phyloP scores from a whole-genome alignment of 2,797 vertebrate genomes.

The Smutsia temminckii region DNA sequence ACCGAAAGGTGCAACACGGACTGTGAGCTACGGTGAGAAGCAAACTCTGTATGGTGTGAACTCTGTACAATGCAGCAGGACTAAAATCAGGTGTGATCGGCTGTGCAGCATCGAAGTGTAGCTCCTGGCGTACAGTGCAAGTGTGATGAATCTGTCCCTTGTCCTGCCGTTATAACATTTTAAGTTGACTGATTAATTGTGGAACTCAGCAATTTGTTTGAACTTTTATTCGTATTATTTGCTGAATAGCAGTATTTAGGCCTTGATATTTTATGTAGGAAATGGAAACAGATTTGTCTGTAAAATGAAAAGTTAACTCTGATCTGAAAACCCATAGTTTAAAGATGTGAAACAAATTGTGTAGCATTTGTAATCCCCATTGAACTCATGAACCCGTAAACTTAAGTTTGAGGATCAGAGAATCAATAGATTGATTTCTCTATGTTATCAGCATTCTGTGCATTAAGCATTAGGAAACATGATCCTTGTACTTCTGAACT shows the following conservation, averaged over 20 bases:
- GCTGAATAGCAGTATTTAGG: not conserved
- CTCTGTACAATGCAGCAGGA: not conserved
- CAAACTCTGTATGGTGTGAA: not conserved
- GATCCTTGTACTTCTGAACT: not conserved
- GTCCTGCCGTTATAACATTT: not conserved
- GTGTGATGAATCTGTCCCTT: not conserved
- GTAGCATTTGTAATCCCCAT: not conserved
- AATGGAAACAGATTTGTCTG: not conserved
- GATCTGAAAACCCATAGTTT: constrained; percentile 14
- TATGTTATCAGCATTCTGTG: not conserved
- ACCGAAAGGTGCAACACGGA: constrained; percentile 92
- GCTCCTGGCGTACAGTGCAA: not conserved
- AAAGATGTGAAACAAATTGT: not conserved
- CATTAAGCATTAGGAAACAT: not conserved
- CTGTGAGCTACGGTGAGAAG: constrained; percentile 94
- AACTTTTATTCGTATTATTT: not conserved
- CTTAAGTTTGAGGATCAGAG: not conserved
- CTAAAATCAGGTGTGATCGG: not conserved
- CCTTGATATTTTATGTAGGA: not conserved
- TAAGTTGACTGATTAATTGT: not conserved
- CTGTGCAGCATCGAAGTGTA: not conserved
- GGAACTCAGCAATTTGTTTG: not conserved
- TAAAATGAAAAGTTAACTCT: constrained; percentile 1
- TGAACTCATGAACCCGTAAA: not conserved
- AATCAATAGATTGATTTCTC: not conserved